Evolutionary conservation across 2,888 invertebrate genomes (phyloP).

Genomic region (Neria commutata): DNA sequence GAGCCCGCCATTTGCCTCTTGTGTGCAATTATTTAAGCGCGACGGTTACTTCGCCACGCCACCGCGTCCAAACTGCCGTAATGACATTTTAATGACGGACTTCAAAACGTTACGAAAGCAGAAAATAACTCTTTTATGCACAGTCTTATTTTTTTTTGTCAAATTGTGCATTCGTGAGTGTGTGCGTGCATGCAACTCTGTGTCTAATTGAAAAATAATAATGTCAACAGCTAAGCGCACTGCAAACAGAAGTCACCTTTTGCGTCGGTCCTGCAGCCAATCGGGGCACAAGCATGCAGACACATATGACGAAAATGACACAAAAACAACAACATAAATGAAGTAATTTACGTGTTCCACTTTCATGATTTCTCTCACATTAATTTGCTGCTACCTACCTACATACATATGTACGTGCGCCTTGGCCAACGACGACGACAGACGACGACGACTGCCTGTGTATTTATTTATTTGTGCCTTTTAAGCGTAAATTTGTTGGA

Average conservation of each 20-base stretch:
- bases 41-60: not conserved
- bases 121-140: constrained; percentile 7
- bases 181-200: not conserved
- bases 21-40: not conserved
- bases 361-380: not conserved
- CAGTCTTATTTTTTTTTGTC: no score
- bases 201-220: constrained; percentile 11
- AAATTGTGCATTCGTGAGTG: not conserved
- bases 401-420: no score
- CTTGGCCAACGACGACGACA: no score
- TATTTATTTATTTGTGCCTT: no score
- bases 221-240: constrained; percentile 5
- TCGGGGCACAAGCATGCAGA: no score
- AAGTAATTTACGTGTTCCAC: not conserved
- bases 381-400: no score
- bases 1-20: no score
- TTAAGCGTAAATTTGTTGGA: no score
- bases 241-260: not conserved
- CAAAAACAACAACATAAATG: no score
- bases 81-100: constrained; percentile 11
- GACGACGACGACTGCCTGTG: no score
- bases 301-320: no score
- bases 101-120: constrained; percentile 1
- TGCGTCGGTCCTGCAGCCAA: no score
- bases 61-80: not conserved